A percentile compares a stretch with the other conserved stretches of the same genome.
Conservation (phyloP, 2,113 vertebrate species). For the Octodon degus region DNA sequence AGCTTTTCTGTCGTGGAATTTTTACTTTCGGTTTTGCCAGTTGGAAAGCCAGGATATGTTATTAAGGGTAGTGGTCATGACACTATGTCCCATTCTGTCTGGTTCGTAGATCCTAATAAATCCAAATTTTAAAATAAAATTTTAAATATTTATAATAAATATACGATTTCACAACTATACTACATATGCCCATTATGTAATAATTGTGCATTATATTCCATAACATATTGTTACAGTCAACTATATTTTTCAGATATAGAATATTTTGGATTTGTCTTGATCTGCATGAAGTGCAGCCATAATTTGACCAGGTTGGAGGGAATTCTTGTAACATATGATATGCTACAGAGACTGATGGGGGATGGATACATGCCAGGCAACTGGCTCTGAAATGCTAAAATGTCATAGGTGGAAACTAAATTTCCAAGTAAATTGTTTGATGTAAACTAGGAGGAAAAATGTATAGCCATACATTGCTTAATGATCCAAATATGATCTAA, state of each 20-base stretch:
- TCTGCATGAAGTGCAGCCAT: not conserved
- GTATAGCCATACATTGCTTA: not conserved
- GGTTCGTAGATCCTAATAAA: not conserved
- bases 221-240: not conserved
- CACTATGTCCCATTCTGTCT: not conserved
- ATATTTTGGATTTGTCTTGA: not conserved
- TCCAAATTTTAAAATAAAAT: not conserved
- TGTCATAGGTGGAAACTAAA: not conserved
- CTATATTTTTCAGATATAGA: not conserved
- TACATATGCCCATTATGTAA: not conserved
- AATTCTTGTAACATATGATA: not conserved
- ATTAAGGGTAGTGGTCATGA: not conserved
- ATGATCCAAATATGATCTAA: not conserved
- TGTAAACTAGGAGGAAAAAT: not conserved
- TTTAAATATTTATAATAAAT: not conserved
- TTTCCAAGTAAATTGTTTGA: not conserved
- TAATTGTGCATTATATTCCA: not conserved
- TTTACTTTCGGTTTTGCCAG: conserved; percentile 41
- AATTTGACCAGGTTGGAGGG: not conserved
- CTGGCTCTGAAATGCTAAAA: not conserved
- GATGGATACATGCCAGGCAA: not conserved
- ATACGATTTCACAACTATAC: not conserved
- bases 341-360: not conserved
- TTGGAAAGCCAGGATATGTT: not conserved
- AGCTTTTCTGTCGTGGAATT: not conserved